Conservation (phyloP, 2,888 invertebrate species). For the Lasioglossum zephyrum region DNA sequence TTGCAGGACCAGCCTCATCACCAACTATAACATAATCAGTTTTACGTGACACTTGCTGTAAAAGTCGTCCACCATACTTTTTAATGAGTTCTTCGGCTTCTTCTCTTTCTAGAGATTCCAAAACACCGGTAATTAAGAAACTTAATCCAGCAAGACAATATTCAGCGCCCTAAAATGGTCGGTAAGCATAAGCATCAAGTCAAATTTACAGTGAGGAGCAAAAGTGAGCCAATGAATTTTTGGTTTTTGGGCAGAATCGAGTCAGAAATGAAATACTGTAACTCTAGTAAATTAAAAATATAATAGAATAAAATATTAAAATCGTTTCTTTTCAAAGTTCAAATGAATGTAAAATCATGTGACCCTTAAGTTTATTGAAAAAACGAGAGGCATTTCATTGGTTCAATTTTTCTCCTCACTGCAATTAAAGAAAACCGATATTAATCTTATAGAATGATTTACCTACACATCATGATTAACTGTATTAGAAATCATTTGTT, state of each 20-base stretch:
- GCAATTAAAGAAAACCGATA: slow-evolving; percentile 13
- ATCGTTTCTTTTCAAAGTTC: too few species aligned
- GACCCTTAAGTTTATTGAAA: too few species aligned
- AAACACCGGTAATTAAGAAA: slow-evolving; percentile 93
- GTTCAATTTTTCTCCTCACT: background rate
- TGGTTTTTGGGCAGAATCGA: too few species aligned
- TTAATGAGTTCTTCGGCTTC: slow-evolving; percentile 90
- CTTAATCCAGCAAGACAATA: slow-evolving; percentile 89
- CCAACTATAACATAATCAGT: slow-evolving; percentile 94
- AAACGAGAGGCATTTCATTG: too few species aligned
- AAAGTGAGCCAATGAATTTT: background rate
- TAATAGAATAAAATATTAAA: too few species aligned
- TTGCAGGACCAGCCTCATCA: slow-evolving; percentile 93
- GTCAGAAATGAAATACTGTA: too few species aligned
- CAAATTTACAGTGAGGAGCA: background rate
- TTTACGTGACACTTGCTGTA: slow-evolving; percentile 90
- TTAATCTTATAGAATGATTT: slow-evolving; percentile 19
- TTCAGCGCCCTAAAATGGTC: slow-evolving; percentile 88
- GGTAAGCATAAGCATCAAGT: background rate
- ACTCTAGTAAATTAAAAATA: too few species aligned
- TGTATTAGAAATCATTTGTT: too few species aligned
- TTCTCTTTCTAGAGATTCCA: slow-evolving; percentile 94
- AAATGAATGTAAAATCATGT: too few species aligned
- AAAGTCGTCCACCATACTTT: slow-evolving; percentile 92
- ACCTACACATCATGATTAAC: background rate